Base-by-base conservation (phyloP, 1,140 invertebrate genomes). In the Periplaneta americana region DNA sequence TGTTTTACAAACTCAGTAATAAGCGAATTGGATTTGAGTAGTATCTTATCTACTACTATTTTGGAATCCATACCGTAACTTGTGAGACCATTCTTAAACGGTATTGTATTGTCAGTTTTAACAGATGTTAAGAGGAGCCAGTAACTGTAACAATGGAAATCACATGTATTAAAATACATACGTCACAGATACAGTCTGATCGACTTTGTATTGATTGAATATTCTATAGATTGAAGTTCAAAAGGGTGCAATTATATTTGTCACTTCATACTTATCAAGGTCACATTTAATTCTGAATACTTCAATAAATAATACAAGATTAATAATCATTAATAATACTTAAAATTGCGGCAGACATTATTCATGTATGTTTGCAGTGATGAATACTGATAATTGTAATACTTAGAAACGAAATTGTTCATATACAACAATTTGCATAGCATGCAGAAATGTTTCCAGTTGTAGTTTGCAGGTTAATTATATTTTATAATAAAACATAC, bases 401-500 rank as follows among this genome's bases (percentile, higher is more conserved):
- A 28, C 10, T 48, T 48, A 48, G 22, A n/a, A 66, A n/a, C 6
- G 10, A 66, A 0, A n/a, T 28, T 28, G n/a, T 66, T 66, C 48
- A 5, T 66, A 66, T 28, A 66, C n/a, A 6, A 11, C 48, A 28
- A 28, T 66, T 28, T 28, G 5, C 48, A 3, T 66, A 28, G 48
- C 5, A n/a, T 66, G 48, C 48, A n/a, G 48, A 66, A 66, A 66
- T 66, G 48, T 77, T 77, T 77, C 75, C 33, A 22, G n/a, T 22
- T 77, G 75, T 36, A 77, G 75, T 77, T 77, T 77, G 35, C 75
- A 77, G 75, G 22, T 77, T 77, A 77, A 34, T 77, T 77, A 34
- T 77, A 36, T 77, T 77, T 77, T 77, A 36, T 77, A 77, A 77
- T 34, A 33, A 77, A 77, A 77, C 75, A 77, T 34, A 33, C 33